A percentile compares a stretch with the other conserved stretches of the same genome.
Evolutionary conservation across 1,140 invertebrate genomes (phyloP).

Genomic region (Trichoplusia ni): DNA sequence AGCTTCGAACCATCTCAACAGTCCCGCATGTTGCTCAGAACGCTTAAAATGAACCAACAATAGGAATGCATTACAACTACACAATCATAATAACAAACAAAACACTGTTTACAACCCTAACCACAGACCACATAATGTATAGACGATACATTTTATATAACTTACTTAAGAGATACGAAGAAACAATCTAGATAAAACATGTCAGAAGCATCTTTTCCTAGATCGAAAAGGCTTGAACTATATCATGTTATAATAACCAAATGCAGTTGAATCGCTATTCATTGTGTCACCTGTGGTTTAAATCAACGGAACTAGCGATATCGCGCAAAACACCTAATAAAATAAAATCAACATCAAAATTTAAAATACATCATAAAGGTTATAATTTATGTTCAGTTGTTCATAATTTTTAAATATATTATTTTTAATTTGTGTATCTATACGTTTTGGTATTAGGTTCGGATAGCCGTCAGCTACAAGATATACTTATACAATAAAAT

Average conservation of each 20-base stretch:
- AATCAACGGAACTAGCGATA: no score
- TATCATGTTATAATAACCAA: no score
- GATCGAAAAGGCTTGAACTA: no score
- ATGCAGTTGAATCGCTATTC: no score
- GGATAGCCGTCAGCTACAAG: background rate
- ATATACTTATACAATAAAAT: background rate
- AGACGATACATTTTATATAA: no score
- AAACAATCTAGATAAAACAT: no score
- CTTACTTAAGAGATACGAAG: no score
- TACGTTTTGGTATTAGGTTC: background rate
- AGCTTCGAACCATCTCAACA: background rate
- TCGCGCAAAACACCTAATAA: background rate
- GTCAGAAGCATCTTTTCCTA: no score
- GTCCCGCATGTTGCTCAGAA: background rate
- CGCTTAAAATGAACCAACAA: conserved; percentile 19
- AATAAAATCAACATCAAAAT: background rate
- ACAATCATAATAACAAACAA: conserved; percentile 10
- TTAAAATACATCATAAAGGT: background rate
- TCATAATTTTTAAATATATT: background rate
- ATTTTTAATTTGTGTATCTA: conserved; percentile 10
- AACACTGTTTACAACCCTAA: conserved; percentile 2
- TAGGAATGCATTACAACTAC: conserved; percentile 24
- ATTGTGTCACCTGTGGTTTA: background rate
- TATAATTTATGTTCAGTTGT: background rate
- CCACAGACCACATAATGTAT: background rate